phyloP scores from a whole-genome alignment of 1,140 invertebrate genomes.

The Drosophila kepulauana region DNA sequence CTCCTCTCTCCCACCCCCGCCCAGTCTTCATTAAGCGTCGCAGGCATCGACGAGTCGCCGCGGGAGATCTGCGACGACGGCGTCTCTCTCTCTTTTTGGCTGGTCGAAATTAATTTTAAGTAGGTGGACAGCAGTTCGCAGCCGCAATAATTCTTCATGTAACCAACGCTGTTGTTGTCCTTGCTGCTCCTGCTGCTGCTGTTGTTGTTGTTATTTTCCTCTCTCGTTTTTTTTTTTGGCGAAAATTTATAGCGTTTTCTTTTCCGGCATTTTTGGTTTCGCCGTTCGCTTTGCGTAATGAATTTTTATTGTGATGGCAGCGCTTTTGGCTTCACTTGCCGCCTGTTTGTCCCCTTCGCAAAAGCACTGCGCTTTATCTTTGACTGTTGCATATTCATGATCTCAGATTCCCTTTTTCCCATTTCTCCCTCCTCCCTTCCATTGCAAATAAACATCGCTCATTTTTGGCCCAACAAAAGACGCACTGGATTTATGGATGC shows the following conservation, averaged over 20 bases:
- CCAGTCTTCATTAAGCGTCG: slow-evolving; percentile 43
- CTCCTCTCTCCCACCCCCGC: background rate
- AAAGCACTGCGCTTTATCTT: slow-evolving; percentile 62
- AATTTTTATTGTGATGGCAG: slow-evolving; percentile 80
- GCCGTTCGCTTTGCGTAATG: slow-evolving; percentile 68
- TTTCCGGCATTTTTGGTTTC: slow-evolving; percentile 74
- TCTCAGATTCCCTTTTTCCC: slow-evolving; percentile 11
- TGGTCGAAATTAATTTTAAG: slow-evolving; percentile 81
- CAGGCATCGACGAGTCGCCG: slow-evolving; percentile 49
- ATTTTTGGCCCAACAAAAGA: slow-evolving; percentile 59
- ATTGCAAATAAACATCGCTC: slow-evolving; percentile 70
- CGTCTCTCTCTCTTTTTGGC: slow-evolving; percentile 24
- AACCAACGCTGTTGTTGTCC: slow-evolving; percentile 51
- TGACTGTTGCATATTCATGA: slow-evolving; percentile 76
- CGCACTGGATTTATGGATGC: slow-evolving; percentile 47
- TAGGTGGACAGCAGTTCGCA: slow-evolving; percentile 81
- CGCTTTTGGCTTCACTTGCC: slow-evolving; percentile 75
- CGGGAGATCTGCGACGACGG: slow-evolving; percentile 59
- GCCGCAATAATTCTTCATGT: slow-evolving; percentile 81
- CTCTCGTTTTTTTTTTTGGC: slow-evolving; percentile 45
- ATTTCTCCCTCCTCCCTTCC: background rate
- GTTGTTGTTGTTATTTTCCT: slow-evolving; percentile 25
- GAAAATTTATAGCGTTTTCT: slow-evolving; percentile 80
- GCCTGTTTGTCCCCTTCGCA: background rate
- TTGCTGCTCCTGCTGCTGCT: slow-evolving; percentile 32